Conservation (phyloP, 2,888 invertebrate species). For the Ennomos fuscantarius region DNA sequence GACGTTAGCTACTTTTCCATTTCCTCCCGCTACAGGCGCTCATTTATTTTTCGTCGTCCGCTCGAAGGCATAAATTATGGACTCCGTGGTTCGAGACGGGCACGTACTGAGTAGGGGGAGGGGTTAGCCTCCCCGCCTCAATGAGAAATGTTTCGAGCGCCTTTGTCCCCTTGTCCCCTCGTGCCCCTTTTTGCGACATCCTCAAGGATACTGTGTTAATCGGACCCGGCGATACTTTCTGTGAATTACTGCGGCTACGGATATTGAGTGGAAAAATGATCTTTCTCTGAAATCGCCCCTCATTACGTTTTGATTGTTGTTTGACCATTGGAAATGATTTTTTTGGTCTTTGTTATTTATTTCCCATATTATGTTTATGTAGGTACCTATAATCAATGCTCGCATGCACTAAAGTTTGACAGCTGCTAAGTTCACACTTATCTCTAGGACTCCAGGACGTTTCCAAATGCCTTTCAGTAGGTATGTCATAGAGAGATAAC, state of each 20-base stretch:
- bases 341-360: constrained; percentile 2
- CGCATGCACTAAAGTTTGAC: too few relatives aligned
- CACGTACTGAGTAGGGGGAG: constrained; percentile 55
- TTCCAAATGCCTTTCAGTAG: too few relatives aligned
- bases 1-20: constrained; percentile 62
- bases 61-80: constrained; percentile 81
- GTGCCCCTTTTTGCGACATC: constrained; percentile 79
- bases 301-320: constrained; percentile 43
- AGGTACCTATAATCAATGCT: too few relatives aligned
- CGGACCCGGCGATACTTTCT: constrained; percentile 74
- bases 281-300: constrained; percentile 43
- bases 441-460: too few relatives aligned
- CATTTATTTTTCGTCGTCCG: constrained; percentile 81
- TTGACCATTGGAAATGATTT: constrained; percentile 16
- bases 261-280: constrained; percentile 61
- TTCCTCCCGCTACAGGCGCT: constrained; percentile 65
- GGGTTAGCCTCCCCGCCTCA: constrained; percentile 54
- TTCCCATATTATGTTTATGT: too few relatives aligned
- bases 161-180: constrained; percentile 69
- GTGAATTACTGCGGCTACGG: constrained; percentile 56
- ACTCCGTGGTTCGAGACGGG: constrained; percentile 71
- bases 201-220: constrained; percentile 84
- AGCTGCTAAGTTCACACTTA: too few relatives aligned
- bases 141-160: constrained; percentile 78
- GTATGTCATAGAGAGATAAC: too few relatives aligned